Evolutionary conservation across 2,888 invertebrate genomes (phyloP).

Genomic region (Stenoptilia bipunctidactyla): DNA sequence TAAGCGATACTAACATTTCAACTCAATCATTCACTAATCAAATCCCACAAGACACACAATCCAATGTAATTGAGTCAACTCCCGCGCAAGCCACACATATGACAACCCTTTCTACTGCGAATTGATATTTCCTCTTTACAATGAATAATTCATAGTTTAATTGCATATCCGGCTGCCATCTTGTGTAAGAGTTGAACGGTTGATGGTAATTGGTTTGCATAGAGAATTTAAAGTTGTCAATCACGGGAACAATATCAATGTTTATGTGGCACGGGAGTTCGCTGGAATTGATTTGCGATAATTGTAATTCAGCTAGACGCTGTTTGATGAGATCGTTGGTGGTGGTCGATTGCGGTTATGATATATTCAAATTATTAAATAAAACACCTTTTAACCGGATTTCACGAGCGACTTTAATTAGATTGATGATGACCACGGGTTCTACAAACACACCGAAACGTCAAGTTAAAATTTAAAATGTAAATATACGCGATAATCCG

Average conservation of each 20-base stretch:
- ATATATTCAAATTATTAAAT: too few relatives aligned
- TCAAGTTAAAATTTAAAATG: too few relatives aligned
- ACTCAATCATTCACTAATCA: slow-evolving; percentile 8
- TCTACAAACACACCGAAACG: too few relatives aligned
- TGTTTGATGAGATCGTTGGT: too few relatives aligned
- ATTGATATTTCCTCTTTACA: slow-evolving; percentile 69
- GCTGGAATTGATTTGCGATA: too few relatives aligned
- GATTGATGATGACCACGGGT: too few relatives aligned
- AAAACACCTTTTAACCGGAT: too few relatives aligned
- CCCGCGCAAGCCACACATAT: slow-evolving; percentile 29
- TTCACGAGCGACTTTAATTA: too few relatives aligned
- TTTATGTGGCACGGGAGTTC: slow-evolving; percentile 22
- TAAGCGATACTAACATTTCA: slow-evolving; percentile 16
- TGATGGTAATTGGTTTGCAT: slow-evolving; percentile 29
- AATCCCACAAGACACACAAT: slow-evolving; percentile 11
- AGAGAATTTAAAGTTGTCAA: slow-evolving; percentile 36
- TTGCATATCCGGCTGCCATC: slow-evolving; percentile 63
- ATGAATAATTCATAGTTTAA: slow-evolving; percentile 53
- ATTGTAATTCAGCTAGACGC: too few relatives aligned
- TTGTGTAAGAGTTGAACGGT: slow-evolving; percentile 42
- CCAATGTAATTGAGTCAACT: slow-evolving; percentile 39
- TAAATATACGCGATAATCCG: too few relatives aligned
- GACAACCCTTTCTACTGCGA: slow-evolving; percentile 45
- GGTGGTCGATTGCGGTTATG: too few relatives aligned
- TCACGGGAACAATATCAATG: slow-evolving; percentile 24